Evolutionary conservation across 1,140 invertebrate genomes (phyloP).

Genomic region (Bradynema listronoti): DNA sequence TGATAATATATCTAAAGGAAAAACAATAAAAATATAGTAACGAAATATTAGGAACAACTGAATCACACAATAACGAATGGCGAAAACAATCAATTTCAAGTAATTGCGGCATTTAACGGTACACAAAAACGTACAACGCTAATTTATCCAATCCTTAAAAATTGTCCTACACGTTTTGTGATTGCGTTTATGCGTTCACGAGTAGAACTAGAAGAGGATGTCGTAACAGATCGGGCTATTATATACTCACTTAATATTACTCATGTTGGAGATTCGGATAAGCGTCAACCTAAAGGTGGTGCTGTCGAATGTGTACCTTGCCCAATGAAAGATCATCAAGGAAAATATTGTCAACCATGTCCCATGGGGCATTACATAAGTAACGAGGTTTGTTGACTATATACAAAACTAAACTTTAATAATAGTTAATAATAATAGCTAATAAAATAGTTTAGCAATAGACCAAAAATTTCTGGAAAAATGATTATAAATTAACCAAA

Average conservation of each 20-base stretch:
- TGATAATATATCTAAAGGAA: background rate
- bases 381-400: conserved; percentile 5
- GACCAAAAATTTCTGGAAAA: too few species aligned
- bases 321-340: conserved; percentile 57
- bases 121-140: conserved; percentile 56
- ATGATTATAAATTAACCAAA: too few species aligned
- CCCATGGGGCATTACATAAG: conserved; percentile 62
- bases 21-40: conserved; percentile 6
- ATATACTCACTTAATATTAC: conserved; percentile 65
- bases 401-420: too few species aligned
- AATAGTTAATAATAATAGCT: too few species aligned
- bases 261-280: conserved; percentile 63
- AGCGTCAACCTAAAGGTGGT: conserved; percentile 51
- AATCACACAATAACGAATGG: too few species aligned
- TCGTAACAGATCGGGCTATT: conserved; percentile 54
- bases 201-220: conserved; percentile 36
- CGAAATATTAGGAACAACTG: conserved; percentile 1
- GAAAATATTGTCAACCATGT: conserved; percentile 62
- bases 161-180: conserved; percentile 62
- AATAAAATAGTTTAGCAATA: too few species aligned
- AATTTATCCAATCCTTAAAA: conserved; percentile 59
- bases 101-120: conserved; percentile 59
- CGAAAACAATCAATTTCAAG: conserved; percentile 31
- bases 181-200: conserved; percentile 63
- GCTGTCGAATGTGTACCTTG: conserved; percentile 63